phyloP scores from a whole-genome alignment of 1,140 invertebrate species.

The Tetramorium parvispinum region DNA sequence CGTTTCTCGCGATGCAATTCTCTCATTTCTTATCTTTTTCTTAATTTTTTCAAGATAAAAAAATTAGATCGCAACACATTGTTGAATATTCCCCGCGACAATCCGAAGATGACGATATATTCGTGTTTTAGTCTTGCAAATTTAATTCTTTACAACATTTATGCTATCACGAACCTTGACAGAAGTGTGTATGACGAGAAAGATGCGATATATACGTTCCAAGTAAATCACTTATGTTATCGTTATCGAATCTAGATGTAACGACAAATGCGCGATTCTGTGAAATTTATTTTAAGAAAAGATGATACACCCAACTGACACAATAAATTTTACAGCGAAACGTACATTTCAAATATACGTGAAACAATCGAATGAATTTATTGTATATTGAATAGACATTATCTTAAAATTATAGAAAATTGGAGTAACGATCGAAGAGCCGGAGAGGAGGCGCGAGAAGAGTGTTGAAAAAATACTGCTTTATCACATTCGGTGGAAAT shows the following conservation, averaged over 20 bases:
- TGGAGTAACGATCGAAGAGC: not conserved
- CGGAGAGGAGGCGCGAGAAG: slow-evolving; percentile 1
- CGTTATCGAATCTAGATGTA: slow-evolving; percentile 28
- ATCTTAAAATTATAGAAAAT: not conserved
- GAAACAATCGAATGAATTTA: not conserved
- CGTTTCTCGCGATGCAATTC: not conserved
- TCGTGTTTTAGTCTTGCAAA: not conserved
- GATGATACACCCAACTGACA: not conserved
- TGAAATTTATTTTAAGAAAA: slow-evolving; percentile 24
- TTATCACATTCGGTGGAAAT: slow-evolving; percentile 19
- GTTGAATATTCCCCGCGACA: not conserved
- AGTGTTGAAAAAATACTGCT: slow-evolving; percentile 1
- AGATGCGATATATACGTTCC: not conserved
- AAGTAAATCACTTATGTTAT: slow-evolving; percentile 5
- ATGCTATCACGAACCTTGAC: not conserved
- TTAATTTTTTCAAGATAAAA: not conserved
- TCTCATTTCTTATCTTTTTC: not conserved
- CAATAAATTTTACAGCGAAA: not conserved
- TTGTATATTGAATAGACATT: not conserved
- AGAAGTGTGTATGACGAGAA: not conserved
- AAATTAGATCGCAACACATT: not conserved
- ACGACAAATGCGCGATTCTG: slow-evolving; percentile 4
- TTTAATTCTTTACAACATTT: slow-evolving; percentile 9
- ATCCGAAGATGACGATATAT: not conserved
- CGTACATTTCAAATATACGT: not conserved